Percentiles rank a stretch among this genome's conserved stretches.
Evolutionary conservation across 2,113 vertebrate species (phyloP).

Genomic region (Phoxinus phoxinus): DNA sequence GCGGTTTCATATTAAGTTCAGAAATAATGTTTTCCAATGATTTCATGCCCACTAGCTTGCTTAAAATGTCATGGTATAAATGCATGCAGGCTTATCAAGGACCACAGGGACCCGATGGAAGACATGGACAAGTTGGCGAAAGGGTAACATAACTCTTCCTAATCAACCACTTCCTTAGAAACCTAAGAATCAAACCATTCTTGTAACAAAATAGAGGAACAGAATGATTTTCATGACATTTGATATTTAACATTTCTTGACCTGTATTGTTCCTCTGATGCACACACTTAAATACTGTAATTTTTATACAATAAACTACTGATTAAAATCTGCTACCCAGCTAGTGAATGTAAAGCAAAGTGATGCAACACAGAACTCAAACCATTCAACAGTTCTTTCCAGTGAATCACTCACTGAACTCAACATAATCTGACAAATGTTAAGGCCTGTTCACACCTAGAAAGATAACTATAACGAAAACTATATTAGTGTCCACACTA

Average conservation of each 20-base stretch:
- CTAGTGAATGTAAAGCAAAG: not conserved
- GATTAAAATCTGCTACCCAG: not conserved
- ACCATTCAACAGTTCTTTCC: not conserved
- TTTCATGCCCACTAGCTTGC: not conserved
- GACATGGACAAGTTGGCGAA: slow-evolving; percentile 65
- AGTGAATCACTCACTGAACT: not conserved
- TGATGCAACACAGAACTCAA: not conserved
- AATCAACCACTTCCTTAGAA: not conserved
- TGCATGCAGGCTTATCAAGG: slow-evolving; percentile 80
- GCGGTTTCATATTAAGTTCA: not conserved
- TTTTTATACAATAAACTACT: not conserved
- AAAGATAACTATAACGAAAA: too few species aligned
- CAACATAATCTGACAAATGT: too few species aligned
- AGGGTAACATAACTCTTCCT: slow-evolving; percentile 66
- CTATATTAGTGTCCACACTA: too few species aligned
- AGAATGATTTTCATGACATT: too few species aligned
- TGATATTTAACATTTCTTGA: not conserved
- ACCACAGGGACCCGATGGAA: slow-evolving; percentile 74
- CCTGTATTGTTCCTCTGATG: not conserved
- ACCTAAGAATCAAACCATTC: too few species aligned
- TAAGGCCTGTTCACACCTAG: too few species aligned
- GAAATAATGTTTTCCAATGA: not conserved
- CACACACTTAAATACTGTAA: not conserved
- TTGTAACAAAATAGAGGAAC: too few species aligned
- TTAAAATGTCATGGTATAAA: slow-evolving; percentile 3